A percentile compares a stretch with the other conserved stretches of the same genome.
Conservation (phyloP, 2,888 invertebrate genomes). For the Bibio marci region DNA sequence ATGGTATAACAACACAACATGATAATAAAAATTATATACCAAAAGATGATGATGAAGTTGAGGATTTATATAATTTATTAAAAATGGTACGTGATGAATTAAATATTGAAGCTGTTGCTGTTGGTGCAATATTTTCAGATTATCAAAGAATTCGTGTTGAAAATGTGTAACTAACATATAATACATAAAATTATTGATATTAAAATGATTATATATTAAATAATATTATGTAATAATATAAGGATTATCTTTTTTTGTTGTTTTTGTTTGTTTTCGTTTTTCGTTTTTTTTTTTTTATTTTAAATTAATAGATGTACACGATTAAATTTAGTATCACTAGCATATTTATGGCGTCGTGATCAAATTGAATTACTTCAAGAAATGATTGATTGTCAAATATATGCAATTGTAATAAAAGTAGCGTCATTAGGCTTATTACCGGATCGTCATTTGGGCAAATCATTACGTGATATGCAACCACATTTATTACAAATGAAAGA, state of each 20-base stretch:
- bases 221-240: no score
- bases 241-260: no score
- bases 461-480: constrained; percentile 67
- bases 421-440: constrained; percentile 86
- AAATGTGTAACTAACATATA: constrained; percentile 91
- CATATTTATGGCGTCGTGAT: constrained; percentile 92
- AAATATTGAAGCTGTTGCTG: constrained; percentile 80
- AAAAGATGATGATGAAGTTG: constrained; percentile 85
- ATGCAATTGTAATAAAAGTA: constrained; percentile 94
- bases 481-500: constrained; percentile 78
- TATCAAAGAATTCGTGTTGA: constrained; percentile 96
- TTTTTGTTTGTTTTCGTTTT: no score
- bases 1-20: constrained; percentile 65
- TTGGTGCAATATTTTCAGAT: constrained; percentile 94
- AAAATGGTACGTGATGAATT: constrained; percentile 39
- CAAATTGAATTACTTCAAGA: constrained; percentile 87
- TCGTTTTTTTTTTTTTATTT: background rate
- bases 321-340: constrained; percentile 72
- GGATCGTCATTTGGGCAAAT: constrained; percentile 69
- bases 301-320: constrained; percentile 63
- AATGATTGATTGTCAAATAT: constrained; percentile 86
- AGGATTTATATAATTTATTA: constrained; percentile 81
- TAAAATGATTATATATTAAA: background rate
- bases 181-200: constrained; percentile 1
- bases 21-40: constrained; percentile 57